Evolutionary conservation across 2,888 invertebrate species (phyloP), one percentile per base, ranked within the genome.

Genomic region (Apeira syringaria): DNA sequence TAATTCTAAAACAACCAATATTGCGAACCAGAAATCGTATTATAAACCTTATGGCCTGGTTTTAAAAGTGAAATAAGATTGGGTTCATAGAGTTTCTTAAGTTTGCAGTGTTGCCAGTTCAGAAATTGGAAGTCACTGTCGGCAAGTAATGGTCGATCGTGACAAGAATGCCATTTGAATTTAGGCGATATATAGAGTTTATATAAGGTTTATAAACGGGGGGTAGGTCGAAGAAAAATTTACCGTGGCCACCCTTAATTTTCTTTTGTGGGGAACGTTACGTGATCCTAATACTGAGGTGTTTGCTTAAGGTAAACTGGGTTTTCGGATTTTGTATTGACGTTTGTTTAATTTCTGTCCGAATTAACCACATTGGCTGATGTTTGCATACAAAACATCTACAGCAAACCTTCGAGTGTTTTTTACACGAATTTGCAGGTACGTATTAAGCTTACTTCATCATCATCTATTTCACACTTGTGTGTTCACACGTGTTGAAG

Each of bases 61-160:
- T 0, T 0, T 56, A 72, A 45, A 51, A 66, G 59, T 45, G 15
- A 35, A 22, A 70, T 64, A 62, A 0, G 15, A 0, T 18, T 59
- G 58, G 6, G 2, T 2, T 8, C 22, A n/a, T 11, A 6, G 25
- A 50, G 61, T 64, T 59, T 59, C 56, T 68, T 61, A 46, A 59
- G 61, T 58, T 61, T 61, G 64, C 68, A 58, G 58, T 60, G 54
- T 61, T 52, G 53, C 56, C 62, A 63, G 61, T 68, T 68, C 73
- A 74, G 78, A 81, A 84, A 88, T 87, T 88, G 85, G 86, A 87
- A 88, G 87, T 88, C 86, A 87, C 80, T 87, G 87, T 84, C 77
- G 86, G 80, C 81, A 79, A 89, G 87, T 87, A 88, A 88, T 83
- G 84, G 84, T 28, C 59, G 83, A 68, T 80, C 88, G 88, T 89